Evolutionary conservation across 37 sponge, comb jelly and placozoan genomes (phyloP), one percentile per base, ranked within the genome.

Genomic region (Crambe crambe): DNA sequence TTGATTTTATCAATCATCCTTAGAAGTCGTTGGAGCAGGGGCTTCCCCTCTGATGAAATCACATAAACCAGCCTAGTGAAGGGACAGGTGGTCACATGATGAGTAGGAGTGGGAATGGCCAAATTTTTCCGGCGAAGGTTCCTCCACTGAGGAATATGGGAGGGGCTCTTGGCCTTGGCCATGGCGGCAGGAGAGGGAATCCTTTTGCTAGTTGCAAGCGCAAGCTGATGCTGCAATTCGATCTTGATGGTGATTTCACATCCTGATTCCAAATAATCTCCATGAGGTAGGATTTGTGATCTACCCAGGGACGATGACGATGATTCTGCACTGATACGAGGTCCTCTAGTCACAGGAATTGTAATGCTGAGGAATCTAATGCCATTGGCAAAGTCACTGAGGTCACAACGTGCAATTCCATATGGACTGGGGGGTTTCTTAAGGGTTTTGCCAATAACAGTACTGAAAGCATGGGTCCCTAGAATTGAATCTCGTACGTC

Each of bases 1-100:
- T 93, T 93, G 58, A 88, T 78, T 21, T 76, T 78, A 27, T 84
- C 80, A n/a, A 90, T 85, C 2, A 15, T 47, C 0, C 65, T 47
- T 36, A 96, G 29, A 0, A 96, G 32, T 25, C 56, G 15, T 18
- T 78, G 20, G 36, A 96, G 77, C 32, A 90, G 43, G 22, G 37
- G 15, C 47, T 15, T 39, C 35, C 79, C 72, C 35, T 58, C 39
- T 23, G 59, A 10, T 23, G 93, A 79, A 40, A 93, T 37, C 27
- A 83, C 42, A 79, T 85, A 96, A 60, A 96, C 89, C 23, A 93
- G 54, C 34, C 97, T 85, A 36, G 62, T 77, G 69, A 93, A 96
- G n/a, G 94, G 97, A 67, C 94, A 91, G 72, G 77, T n/a, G 26
- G 2, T 26, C 35, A 12, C 2, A 65, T 5, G 10, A 31, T 2